Evolutionary conservation across 1,140 invertebrate genomes (phyloP), one percentile per base, ranked within the genome.

Genomic region (Octopus bimaculoides): DNA sequence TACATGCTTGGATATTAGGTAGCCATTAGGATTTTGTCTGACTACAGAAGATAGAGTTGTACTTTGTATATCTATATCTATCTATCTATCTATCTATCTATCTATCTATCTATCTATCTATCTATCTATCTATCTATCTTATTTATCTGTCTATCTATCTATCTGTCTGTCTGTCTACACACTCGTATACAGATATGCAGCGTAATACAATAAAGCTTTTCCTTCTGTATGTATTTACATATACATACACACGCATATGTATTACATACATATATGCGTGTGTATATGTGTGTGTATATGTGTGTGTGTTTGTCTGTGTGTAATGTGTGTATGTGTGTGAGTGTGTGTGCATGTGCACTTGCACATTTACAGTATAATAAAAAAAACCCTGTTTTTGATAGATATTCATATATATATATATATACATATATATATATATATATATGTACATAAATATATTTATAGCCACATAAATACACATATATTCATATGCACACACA

Each of bases 401-500:
- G 7, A 9, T 61, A 61, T 61, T 9, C 17, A 61, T 61, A 61
- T 61, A 61, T 61, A 61, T 61, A 61, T 61, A 61, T 61, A 61
- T 61, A 61, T 61, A 61, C 17, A 61, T 61, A 61, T 61, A 61
- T 61, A 61, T 61, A 61, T 61, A 61, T 61, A 61, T 61, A 61
- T 61, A 61, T 61, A 61, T 61, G 17, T 61, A 61, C 17, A 17
- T 61, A 61, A 9, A 61, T 61, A 61, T 61, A 61, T 61, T 9
- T 61, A 17, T 61, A 61, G 7, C 7, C 17, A 61, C 17, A 61
- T 61, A 61, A 9, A 61, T 61, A 61, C 17, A 61, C 17, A n/a
- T 55, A 26, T 66, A n/a, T 41, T 7, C 7, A 41, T 55, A 41
- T 78, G 52, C 8, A 55, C 61, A 41, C 61, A 78, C 61, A 66